Base-by-base conservation (phyloP, 2,888 invertebrate species). In the Zelleria hepariella region DNA sequence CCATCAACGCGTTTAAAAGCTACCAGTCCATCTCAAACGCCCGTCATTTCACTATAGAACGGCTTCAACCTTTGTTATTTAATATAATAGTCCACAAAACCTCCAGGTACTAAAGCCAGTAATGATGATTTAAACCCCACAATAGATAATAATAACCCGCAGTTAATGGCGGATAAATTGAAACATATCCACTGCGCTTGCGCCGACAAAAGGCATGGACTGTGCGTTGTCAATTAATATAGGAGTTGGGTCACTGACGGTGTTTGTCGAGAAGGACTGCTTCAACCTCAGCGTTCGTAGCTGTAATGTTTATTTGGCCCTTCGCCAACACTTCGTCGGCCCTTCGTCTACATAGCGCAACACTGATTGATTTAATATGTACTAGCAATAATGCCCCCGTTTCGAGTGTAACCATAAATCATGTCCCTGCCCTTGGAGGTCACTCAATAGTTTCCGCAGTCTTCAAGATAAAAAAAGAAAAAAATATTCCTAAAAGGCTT, bases 201-300 rank as follows among this genome's bases (percentile, higher is more conserved):
- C 68, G 71, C 75, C 70, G 72, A 70, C 71, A 69, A 72, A 70
- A 42, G 32, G 32, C 32, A 3, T n/a, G 65, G 32, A 42, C 15
- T 10, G 10, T 42, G 32, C 32, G 15, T 15, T 42, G 32, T 4
- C 32, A 42, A 42, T 42, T 10, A 42, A 42, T 10, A 15, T 10
- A 15, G 32, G 32, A 42, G 32, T n/a, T n/a, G n/a, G n/a, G n/a
- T n/a, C n/a, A n/a, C n/a, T n/a, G n/a, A n/a, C n/a, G n/a, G n/a
- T n/a, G n/a, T n/a, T n/a, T n/a, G 32, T 10, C 32, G 32, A 42
- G 32, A 42, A 15, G 32, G 32, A 15, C 32, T 15, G 32, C 32
- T 42, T 10, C n/a, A 42, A 42, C 32, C 32, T 10, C 15, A 15
- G 2, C 1, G 15, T n/a, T n/a, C n/a, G n/a, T n/a, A n/a, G n/a